Evolutionary conservation across 2,797 vertebrate genomes (phyloP).

Genomic region (Babyrousa celebensis): DNA sequence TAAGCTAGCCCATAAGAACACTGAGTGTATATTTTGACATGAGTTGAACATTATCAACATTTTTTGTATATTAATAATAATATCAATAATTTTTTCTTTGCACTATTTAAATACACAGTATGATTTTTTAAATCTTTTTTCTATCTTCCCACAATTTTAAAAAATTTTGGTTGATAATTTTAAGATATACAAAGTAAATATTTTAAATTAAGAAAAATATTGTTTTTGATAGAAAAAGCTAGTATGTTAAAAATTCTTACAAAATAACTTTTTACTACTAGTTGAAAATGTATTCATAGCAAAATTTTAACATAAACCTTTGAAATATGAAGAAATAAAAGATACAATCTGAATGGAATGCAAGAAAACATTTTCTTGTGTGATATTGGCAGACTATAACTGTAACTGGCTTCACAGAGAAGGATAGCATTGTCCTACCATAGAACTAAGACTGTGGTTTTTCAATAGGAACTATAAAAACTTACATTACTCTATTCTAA

Average conservation of each 20-base stretch:
- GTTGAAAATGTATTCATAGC: conserved; percentile 32
- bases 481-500: conserved; percentile 85
- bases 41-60: neutral
- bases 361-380: conserved; percentile 69
- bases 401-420: conserved; percentile 75
- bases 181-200: conserved; percentile 47
- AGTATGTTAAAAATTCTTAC: neutral
- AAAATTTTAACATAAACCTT: conserved; percentile 76
- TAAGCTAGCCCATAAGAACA: neutral
- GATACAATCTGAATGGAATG: conserved; percentile 72
- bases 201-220: conserved; percentile 64
- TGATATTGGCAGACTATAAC: conserved; percentile 70
- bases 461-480: conserved; percentile 87
- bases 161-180: neutral
- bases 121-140: conserved; percentile 43
- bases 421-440: conserved; percentile 68
- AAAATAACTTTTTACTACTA: conserved; percentile 18
- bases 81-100: neutral
- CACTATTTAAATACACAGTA: neutral
- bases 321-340: conserved; percentile 71
- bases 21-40: neutral
- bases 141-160: neutral
- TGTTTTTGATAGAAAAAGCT: conserved; percentile 41
- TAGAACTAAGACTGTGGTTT: conserved; percentile 80
- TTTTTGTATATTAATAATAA: neutral